Base-by-base conservation (phyloP, 1,140 invertebrate genomes). In the Heliothis virescens region DNA sequence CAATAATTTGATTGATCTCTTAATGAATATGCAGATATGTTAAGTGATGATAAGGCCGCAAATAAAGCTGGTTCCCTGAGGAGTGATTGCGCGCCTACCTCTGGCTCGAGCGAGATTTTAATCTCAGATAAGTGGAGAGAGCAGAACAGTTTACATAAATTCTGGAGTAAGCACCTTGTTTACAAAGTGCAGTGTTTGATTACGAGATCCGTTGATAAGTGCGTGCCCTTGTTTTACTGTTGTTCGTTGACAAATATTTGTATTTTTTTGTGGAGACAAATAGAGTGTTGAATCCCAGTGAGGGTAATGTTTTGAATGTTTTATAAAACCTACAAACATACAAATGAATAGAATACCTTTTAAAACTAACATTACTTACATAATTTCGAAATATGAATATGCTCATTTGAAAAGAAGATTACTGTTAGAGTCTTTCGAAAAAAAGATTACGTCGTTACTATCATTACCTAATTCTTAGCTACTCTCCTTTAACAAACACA, bases 111-210 rank as follows among this genome's bases (percentile, higher is more conserved):
- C 83, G 90, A 90, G 93, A 94, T 94, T 94, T 94, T 94, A 94
- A 94, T 94, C 93, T 93, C 87, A 94, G 93, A 94, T 94, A 94
- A 92, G 84, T 89, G 85, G 84, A 85, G 85, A 84, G 86, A n/a
- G n/a, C 77, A 83, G 89, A 90, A 89, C 92, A 93, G 91, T 94
- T 93, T 94, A 93, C 93, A 94, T 94, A 94, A 94, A 94, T 94
- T 94, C 88, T 88, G 85, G 87, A 92, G 87, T 93, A 91, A 94
- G 91, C 89, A 91, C 92, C 91, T 94, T 92, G 91, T 94, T 94
- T 91, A 94, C 91, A 93, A 93, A 92, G 85, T 90, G 92, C 91
- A 89, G 57, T 72, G 85, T 93, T 91, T 91, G 91, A 92, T 94
- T 93, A 89, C 91, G 83, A 92, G 88, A 93, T 91, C 80, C 84